Conservation (phyloP, 2,113 vertebrate genomes). For the Cranoglanis bouderius region DNA sequence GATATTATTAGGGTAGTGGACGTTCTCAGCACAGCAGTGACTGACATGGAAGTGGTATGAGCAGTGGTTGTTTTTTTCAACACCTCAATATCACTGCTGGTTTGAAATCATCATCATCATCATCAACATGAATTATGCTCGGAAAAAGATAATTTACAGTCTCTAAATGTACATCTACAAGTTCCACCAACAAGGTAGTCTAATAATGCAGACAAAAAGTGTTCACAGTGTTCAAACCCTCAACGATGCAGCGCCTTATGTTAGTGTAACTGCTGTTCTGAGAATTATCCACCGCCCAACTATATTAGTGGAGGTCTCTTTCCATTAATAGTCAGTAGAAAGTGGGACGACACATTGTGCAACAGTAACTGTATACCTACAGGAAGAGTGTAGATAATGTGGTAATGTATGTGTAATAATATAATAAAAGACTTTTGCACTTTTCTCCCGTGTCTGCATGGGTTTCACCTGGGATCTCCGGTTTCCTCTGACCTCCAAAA, state of each 20-base stretch:
- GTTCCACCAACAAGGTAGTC: not conserved
- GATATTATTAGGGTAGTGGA: not conserved
- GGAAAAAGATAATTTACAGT: not conserved
- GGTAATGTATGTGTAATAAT: not conserved
- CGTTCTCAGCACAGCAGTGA: not conserved
- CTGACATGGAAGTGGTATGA: not conserved
- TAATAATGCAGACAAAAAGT: not conserved
- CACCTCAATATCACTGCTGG: not conserved
- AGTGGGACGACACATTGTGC: not conserved
- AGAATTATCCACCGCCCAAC: not conserved
- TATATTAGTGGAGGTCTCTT: not conserved
- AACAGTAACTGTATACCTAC: not conserved
- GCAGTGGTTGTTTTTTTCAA: not conserved
- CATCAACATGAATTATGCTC: not conserved
- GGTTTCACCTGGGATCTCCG: not conserved
- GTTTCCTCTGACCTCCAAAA: not conserved
- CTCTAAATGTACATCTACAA: not conserved
- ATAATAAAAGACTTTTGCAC: not conserved
- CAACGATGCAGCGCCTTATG: not conserved
- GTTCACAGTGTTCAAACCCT: not conserved
- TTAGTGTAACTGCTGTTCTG: conserved; percentile 1
- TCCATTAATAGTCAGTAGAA: not conserved
- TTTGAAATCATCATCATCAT: not conserved
- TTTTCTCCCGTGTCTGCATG: not conserved
- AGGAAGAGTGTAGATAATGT: not conserved